Evolutionary conservation across 2,113 vertebrate species (phyloP).

Genomic region (Dicerorhinus sumatrensis): DNA sequence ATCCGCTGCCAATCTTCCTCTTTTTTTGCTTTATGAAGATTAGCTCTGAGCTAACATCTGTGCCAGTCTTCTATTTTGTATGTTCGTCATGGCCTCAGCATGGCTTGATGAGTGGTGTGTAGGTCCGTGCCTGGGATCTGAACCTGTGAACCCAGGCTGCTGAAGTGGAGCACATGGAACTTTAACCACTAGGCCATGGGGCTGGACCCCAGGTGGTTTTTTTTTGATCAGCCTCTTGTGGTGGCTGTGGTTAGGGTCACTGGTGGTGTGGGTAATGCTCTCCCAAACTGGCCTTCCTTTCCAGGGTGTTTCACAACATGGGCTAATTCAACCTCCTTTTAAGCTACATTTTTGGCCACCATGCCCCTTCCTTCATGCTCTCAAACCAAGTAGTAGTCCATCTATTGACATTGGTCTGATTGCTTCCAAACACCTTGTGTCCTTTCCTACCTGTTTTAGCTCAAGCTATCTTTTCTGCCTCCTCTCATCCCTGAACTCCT

Average conservation of each 20-base stretch:
- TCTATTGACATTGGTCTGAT: too few species aligned
- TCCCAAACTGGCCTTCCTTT: not conserved
- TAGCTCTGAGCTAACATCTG: too few species aligned
- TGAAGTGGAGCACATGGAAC: too few species aligned
- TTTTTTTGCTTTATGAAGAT: too few species aligned
- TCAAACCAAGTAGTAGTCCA: not conserved
- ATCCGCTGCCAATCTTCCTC: too few species aligned
- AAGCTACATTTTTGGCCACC: not conserved
- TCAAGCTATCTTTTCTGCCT: not conserved
- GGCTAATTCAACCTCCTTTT: not conserved
- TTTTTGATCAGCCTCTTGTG: not conserved
- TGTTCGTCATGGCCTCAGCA: too few species aligned
- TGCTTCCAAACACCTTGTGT: accelerated
- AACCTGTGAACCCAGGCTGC: too few species aligned
- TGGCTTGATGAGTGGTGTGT: too few species aligned
- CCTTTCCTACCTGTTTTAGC: not conserved
- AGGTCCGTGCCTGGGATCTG: too few species aligned
- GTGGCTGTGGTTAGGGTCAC: not conserved
- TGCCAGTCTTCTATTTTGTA: too few species aligned
- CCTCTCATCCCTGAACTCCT: not conserved
- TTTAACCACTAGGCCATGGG: too few species aligned
- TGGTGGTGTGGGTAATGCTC: not conserved
- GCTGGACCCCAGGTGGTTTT: not conserved
- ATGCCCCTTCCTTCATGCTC: not conserved
- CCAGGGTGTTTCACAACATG: not conserved